Percentiles rank a stretch among this genome's conserved stretches.
phyloP scores from a whole-genome alignment of 2,888 invertebrate genomes.

The Deladenus siricidicola region DNA sequence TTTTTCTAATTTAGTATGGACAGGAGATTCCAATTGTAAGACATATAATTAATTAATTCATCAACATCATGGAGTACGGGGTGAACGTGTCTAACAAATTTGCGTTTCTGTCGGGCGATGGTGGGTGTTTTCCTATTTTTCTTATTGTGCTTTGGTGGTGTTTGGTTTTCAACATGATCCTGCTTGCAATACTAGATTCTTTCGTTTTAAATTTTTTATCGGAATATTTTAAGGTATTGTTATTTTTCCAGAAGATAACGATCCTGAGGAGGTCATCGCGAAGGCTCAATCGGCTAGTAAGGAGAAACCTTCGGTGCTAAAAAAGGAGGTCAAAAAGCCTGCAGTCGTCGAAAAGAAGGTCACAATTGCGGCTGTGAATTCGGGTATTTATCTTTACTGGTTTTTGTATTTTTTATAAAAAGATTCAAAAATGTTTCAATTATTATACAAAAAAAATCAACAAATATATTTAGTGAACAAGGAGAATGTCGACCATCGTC shows the following conservation, averaged over 20 bases:
- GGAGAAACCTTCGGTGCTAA: slow-evolving; percentile 12
- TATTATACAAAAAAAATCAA: not conserved
- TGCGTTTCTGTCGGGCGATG: slow-evolving; percentile 18
- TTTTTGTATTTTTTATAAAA: not conserved
- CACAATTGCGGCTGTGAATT: not conserved
- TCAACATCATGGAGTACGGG: slow-evolving; percentile 20
- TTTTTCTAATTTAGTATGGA: no score
- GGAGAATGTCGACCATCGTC: slow-evolving; percentile 14
- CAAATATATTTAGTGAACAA: slow-evolving; percentile 5
- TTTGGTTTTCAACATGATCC: no score
- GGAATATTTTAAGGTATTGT: not conserved
- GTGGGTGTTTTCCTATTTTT: no score
- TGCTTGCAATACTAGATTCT: no score
- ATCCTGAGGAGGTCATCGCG: slow-evolving; percentile 16
- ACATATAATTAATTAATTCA: no score
- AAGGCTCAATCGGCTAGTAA: slow-evolving; percentile 11
- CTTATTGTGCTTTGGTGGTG: no score
- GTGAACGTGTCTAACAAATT: slow-evolving; percentile 17
- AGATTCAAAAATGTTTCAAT: not conserved
- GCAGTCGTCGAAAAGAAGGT: slow-evolving; percentile 6
- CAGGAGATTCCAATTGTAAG: no score
- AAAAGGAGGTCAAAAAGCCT: slow-evolving; percentile 4
- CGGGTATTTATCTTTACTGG: not conserved
- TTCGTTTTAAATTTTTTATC: no score
- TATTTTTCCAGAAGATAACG: slow-evolving; percentile 17